A percentile compares a stretch with the other conserved stretches of the same genome.
These are phyloP conservation scores for Capreolus pygargus DNA, from an alignment of 2,113 vertebrate species.

Conservation along the genomic window DNA sequence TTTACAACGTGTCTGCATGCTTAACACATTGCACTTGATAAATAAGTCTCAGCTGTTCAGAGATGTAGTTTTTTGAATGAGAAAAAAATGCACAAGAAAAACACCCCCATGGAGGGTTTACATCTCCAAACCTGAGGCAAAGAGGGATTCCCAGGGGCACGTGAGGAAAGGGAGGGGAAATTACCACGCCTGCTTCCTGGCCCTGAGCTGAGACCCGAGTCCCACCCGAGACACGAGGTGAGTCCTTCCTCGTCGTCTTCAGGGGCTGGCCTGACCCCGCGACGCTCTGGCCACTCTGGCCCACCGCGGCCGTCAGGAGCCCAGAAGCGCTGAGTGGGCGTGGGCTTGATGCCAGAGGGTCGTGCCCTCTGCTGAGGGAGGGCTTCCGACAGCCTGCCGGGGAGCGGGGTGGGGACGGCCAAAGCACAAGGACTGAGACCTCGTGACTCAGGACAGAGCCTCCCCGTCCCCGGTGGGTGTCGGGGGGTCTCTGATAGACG, in stretches of 20 bases:
- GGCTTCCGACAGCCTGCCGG: neutral
- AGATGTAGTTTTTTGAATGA: fast-evolving
- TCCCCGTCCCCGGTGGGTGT: neutral
- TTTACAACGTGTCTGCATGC: neutral
- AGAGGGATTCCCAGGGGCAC: neutral
- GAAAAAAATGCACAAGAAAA: neutral
- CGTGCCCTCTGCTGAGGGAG: neutral
- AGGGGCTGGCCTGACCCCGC: neutral
- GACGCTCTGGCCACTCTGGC: neutral
- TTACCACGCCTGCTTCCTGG: neutral
- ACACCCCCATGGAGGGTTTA: fast-evolving
- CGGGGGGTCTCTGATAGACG: neutral
- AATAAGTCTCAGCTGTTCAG: neutral
- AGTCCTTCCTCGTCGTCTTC: neutral
- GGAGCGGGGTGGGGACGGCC: neutral
- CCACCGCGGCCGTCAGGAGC: neutral
- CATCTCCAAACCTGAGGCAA: too few relatives aligned
- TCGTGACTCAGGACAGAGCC: too few relatives aligned
- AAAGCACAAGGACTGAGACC: fast-evolving
- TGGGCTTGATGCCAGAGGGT: fast-evolving
- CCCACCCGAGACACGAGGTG: neutral
- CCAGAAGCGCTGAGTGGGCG: fast-evolving
- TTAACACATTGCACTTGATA: neutral
- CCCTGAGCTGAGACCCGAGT: neutral
- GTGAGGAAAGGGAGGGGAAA: neutral